These are phyloP conservation scores for Charanyca ferruginea DNA, from an alignment of 2,888 invertebrate species.

Conservation along the genomic window DNA sequence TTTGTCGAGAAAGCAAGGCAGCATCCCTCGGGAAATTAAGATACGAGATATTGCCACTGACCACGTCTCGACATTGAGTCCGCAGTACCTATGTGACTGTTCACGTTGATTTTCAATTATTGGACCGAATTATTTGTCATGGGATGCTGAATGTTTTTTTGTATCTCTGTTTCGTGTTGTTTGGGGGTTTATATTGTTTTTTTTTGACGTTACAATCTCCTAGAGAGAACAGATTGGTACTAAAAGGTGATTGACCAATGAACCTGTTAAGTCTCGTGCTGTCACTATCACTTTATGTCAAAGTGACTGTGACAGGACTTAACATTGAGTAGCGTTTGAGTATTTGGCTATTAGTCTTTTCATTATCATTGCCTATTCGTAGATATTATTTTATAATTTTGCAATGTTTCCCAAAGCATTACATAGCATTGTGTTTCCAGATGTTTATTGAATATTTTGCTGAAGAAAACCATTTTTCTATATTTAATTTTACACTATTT, in stretches of 20 bases:
- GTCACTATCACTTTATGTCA: too few species aligned
- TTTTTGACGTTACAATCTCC: not conserved
- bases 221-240: not conserved
- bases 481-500: slow-evolving; percentile 6
- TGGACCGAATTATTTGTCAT: slow-evolving; percentile 62
- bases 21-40: slow-evolving; percentile 88
- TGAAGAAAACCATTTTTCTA: slow-evolving; percentile 10
- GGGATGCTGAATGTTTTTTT: slow-evolving; percentile 45
- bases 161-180: slow-evolving; percentile 24
- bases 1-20: slow-evolving; percentile 82
- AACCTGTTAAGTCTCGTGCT: too few species aligned
- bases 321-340: too few species aligned
- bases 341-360: too few species aligned
- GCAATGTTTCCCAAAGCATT: too few species aligned
- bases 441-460: too few species aligned
- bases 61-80: slow-evolving; percentile 77
- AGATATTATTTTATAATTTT: too few species aligned
- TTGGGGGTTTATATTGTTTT: slow-evolving; percentile 2
- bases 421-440: too few species aligned
- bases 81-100: slow-evolving; percentile 55
- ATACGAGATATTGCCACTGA: slow-evolving; percentile 82
- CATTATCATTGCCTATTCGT: too few species aligned
- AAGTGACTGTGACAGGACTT: too few species aligned
- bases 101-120: slow-evolving; percentile 68
- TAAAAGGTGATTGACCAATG: too few species aligned